Evolutionary conservation across 1,140 invertebrate species (phyloP).

Genomic region (Hycleus cichorii): DNA sequence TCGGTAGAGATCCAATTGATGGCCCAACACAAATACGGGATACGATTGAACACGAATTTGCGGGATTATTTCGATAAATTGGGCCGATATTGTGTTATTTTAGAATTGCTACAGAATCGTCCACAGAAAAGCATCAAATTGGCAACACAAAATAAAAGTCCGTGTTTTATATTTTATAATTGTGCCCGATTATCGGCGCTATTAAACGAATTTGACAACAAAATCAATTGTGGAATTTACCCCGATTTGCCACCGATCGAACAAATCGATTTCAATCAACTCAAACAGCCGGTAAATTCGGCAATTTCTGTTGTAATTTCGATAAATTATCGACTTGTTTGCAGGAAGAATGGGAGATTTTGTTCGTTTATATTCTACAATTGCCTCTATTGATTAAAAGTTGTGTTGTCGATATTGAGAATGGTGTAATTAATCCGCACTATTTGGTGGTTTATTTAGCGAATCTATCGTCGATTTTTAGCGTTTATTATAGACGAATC

Average conservation of each 20-base stretch:
- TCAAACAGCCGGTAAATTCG: conserved; percentile 52
- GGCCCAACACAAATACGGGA: conserved; percentile 54
- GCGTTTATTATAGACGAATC: conserved; percentile 61
- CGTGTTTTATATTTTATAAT: conserved; percentile 67
- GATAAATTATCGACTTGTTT: conserved; percentile 32
- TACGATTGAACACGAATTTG: conserved; percentile 26
- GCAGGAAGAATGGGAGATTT: conserved; percentile 62
- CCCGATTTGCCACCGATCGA: conserved; percentile 47
- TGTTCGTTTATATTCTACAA: conserved; percentile 56
- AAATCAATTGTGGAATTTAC: conserved; percentile 46
- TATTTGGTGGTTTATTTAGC: conserved; percentile 55
- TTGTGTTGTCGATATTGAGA: conserved; percentile 43
- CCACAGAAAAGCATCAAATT: conserved; percentile 33
- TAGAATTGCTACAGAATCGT: conserved; percentile 59
- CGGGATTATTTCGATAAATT: conserved; percentile 41
- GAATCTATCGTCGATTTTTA: conserved; percentile 55
- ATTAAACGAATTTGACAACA: conserved; percentile 50
- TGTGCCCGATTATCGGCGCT: conserved; percentile 57
- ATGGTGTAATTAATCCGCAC: conserved; percentile 49
- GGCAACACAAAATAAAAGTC: conserved; percentile 39
- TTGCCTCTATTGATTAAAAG: conserved; percentile 52
- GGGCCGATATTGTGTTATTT: conserved; percentile 51
- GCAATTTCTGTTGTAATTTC: background rate
- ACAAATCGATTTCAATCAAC: conserved; percentile 50
- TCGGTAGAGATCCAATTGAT: conserved; percentile 51